phyloP scores from a whole-genome alignment of 2,888 invertebrate genomes.

The Drosophila paranaensis region DNA sequence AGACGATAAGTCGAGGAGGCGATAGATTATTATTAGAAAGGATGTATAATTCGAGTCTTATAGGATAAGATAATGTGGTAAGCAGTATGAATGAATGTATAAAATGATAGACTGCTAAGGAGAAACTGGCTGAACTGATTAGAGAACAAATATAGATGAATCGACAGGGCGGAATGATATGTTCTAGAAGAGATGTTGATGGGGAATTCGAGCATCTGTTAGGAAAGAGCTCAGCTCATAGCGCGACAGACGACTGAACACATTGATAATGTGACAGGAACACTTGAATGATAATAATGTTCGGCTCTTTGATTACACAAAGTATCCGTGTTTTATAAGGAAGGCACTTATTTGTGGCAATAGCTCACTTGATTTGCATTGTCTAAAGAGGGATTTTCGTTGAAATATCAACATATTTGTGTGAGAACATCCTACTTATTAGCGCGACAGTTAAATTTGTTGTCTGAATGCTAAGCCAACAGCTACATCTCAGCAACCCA shows the following conservation, averaged over 20 bases:
- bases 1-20: not conserved
- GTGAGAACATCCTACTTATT: constrained; percentile 6
- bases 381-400: not conserved
- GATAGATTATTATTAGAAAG: not conserved
- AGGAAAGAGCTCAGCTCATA: too few species aligned
- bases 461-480: constrained; percentile 17
- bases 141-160: too few species aligned
- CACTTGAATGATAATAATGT: not conserved
- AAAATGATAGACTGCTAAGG: too few species aligned
- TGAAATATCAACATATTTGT: not conserved
- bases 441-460: constrained; percentile 32
- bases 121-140: too few species aligned
- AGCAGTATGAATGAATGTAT: too few species aligned
- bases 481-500: constrained; percentile 23
- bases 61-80: too few species aligned
- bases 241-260: too few species aligned
- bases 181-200: too few species aligned
- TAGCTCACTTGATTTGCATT: not conserved
- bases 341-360: not conserved
- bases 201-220: too few species aligned
- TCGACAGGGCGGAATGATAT: too few species aligned
- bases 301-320: not conserved
- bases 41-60: not conserved
- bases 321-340: not conserved
- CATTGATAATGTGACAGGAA: too few species aligned